phyloP scores from a whole-genome alignment of 2,888 invertebrate genomes.

The Leucoptera coffeella region DNA sequence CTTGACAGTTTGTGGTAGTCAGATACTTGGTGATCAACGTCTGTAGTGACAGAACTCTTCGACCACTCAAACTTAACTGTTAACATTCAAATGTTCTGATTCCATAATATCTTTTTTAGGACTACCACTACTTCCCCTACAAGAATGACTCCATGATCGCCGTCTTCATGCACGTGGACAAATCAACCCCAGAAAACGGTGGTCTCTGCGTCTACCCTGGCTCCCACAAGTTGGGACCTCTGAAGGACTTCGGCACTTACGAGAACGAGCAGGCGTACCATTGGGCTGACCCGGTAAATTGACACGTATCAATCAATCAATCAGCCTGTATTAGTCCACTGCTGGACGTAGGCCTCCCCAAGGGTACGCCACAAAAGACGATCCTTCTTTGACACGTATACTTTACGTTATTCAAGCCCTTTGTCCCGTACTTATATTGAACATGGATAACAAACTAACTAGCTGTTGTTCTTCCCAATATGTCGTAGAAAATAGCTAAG shows the following conservation, averaged over 20 bases:
- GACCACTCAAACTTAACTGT: not conserved
- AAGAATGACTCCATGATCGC: slow-evolving; percentile 40
- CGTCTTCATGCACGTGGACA: slow-evolving; percentile 37
- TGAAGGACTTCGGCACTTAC: slow-evolving; percentile 20
- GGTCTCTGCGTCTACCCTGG: slow-evolving; percentile 41
- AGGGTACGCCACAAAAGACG: too few species aligned
- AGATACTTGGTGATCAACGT: not conserved
- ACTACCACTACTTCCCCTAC: slow-evolving; percentile 43
- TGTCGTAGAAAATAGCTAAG: too few species aligned
- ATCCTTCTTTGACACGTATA: too few species aligned
- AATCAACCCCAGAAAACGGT: slow-evolving; percentile 35
- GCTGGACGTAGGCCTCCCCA: too few species aligned
- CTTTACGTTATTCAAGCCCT: too few species aligned
- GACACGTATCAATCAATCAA: too few species aligned
- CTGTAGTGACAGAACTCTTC: too few species aligned
- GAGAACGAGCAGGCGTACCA: slow-evolving; percentile 15
- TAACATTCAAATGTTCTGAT: slow-evolving; percentile 2
- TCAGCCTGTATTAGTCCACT: too few species aligned
- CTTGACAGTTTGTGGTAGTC: too few species aligned
- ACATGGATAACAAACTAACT: too few species aligned
- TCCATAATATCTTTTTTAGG: slow-evolving; percentile 20
- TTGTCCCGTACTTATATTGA: too few species aligned
- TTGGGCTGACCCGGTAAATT: slow-evolving; percentile 21
- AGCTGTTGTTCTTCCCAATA: too few species aligned
- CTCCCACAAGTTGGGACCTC: slow-evolving; percentile 37